These are phyloP conservation scores for Morone saxatilis DNA, from an alignment of 2,113 vertebrate species.

Conservation along the genomic window DNA sequence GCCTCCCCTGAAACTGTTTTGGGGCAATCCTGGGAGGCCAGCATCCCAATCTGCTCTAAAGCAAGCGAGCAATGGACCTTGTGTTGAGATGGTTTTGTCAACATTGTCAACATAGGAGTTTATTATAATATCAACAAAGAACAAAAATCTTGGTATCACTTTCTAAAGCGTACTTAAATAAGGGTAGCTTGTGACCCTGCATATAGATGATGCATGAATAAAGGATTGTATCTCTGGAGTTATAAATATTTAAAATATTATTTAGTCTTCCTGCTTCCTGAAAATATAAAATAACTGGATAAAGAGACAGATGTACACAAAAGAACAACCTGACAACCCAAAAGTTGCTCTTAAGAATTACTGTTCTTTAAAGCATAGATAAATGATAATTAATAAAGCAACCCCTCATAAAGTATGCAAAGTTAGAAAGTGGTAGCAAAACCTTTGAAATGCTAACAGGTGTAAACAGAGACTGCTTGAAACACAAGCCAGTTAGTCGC, in stretches of 20 bases:
- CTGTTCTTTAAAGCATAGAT: slow-evolving; percentile 5
- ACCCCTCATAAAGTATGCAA: neutral
- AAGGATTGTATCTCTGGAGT: neutral
- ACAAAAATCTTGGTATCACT: neutral
- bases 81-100: neutral
- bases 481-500: neutral
- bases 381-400: neutral
- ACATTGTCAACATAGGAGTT: too few relatives aligned
- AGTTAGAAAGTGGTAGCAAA: slow-evolving; percentile 22
- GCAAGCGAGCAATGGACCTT: neutral
- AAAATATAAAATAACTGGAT: neutral
- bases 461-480: neutral
- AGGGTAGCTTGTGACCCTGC: neutral
- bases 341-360: neutral
- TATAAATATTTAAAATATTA: neutral
- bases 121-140: neutral
- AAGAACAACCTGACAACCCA: neutral
- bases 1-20: too few relatives aligned
- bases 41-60: too few relatives aligned
- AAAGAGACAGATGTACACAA: neutral
- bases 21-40: too few relatives aligned
- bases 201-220: neutral
- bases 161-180: slow-evolving; percentile 19
- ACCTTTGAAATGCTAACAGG: slow-evolving; percentile 3
- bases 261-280: neutral